These are phyloP conservation scores for Pachycephus smyrnensis DNA, from an alignment of 2,888 invertebrate genomes.

Conservation along the genomic window DNA sequence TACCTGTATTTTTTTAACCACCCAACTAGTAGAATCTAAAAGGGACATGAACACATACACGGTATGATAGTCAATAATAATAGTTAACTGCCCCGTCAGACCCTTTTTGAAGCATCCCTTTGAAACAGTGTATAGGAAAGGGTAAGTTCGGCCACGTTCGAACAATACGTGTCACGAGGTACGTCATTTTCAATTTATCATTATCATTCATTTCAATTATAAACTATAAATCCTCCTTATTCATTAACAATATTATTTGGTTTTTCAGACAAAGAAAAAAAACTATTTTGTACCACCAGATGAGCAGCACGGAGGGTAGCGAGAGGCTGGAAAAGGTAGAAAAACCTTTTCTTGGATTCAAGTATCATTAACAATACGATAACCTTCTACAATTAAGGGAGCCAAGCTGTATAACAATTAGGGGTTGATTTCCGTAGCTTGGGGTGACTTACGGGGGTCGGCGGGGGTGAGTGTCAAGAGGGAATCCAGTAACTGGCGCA, in stretches of 20 bases:
- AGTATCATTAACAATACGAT: background rate
- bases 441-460: background rate
- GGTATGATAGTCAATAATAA: background rate
- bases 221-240: background rate
- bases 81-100: background rate
- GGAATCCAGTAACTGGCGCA: background rate
- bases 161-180: background rate
- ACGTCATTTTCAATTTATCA: background rate
- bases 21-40: background rate
- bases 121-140: background rate
- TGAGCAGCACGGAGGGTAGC: background rate
- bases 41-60: background rate
- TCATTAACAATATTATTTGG: background rate
- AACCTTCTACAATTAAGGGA: background rate
- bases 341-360: background rate
- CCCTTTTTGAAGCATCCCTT: background rate
- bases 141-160: background rate
- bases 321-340: background rate
- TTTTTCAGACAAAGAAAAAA: background rate
- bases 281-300: background rate
- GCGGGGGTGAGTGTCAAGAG: background rate
- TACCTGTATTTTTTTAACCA: background rate
- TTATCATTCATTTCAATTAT: background rate
- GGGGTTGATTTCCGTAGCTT: background rate
- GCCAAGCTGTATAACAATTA: conserved; percentile 4